Evolutionary conservation across 2,888 invertebrate species (phyloP).

Genomic region (Oasisia sp.): DNA sequence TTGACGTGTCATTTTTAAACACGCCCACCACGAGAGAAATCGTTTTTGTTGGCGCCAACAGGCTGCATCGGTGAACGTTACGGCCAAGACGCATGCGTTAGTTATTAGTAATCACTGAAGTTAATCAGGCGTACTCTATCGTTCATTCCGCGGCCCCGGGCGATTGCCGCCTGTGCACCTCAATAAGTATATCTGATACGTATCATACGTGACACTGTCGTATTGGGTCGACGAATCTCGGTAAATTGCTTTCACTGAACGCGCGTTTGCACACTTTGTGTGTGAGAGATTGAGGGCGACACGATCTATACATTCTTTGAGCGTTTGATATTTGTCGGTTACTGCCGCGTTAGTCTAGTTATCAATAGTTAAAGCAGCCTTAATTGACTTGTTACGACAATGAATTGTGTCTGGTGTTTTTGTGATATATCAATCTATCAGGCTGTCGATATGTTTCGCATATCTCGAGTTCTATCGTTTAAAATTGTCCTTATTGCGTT

Average conservation of each 20-base stretch:
- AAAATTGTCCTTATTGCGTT: not conserved
- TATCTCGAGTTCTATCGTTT: not conserved
- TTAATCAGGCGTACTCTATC: constrained; percentile 13
- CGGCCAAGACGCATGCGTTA: not conserved
- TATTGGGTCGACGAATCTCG: not conserved
- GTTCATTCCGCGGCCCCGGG: not conserved
- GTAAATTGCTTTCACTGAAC: constrained; percentile 1
- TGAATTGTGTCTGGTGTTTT: not conserved
- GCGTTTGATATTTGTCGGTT: not conserved
- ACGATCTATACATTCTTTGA: not conserved
- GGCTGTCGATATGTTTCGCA: not conserved
- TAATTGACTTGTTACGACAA: not conserved
- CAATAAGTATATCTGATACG: not conserved
- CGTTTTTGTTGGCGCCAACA: not conserved
- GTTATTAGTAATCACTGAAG: not conserved
- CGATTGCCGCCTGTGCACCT: not conserved
- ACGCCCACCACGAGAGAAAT: not conserved
- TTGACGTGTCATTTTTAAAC: not conserved
- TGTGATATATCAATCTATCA: not conserved
- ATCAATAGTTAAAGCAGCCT: not conserved
- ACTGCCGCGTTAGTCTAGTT: not conserved
- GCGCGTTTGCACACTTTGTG: not conserved
- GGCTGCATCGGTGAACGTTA: not conserved
- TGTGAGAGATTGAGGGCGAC: not conserved
- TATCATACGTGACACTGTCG: too few species aligned